phyloP scores from a whole-genome alignment of 2,113 vertebrate genomes.

The Prietella phreatophila region DNA sequence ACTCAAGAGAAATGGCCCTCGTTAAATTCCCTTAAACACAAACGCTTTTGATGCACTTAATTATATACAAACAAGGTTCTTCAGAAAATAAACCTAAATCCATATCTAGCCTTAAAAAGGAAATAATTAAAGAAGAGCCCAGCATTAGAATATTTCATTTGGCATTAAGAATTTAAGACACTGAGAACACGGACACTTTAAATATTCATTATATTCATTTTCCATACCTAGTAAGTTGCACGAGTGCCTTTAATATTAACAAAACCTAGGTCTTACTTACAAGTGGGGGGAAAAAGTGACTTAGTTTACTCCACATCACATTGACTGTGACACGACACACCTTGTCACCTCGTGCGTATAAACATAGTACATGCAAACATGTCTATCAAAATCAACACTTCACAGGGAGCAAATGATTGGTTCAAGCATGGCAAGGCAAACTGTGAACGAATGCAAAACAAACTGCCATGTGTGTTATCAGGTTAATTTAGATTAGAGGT shows the following conservation, averaged over 20 bases:
- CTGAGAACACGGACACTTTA: not conserved
- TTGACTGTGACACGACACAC: not conserved
- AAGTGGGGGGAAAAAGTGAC: no score
- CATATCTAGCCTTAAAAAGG: not conserved
- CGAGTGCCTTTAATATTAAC: not conserved
- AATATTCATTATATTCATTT: not conserved
- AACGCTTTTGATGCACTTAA: not conserved
- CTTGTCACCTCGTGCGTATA: not conserved
- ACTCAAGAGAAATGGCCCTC: not conserved
- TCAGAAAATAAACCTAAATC: not conserved
- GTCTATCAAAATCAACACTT: conserved; percentile 32
- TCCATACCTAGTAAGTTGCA: not conserved
- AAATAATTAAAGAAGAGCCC: not conserved
- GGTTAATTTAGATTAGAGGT: conserved; percentile 70
- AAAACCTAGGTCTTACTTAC: not conserved
- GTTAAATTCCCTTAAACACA: not conserved
- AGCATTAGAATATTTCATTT: not conserved
- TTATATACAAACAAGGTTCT: not conserved
- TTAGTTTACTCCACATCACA: not conserved
- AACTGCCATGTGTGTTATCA: conserved; percentile 62
- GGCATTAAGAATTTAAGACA: not conserved
- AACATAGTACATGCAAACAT: conserved; percentile 24
- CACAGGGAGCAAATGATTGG: conserved; percentile 27
- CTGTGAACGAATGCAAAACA: conserved; percentile 20
- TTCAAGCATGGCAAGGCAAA: not conserved